Evolutionary conservation across 2,888 invertebrate genomes (phyloP).

Genomic region (Cantharis lateralis): DNA sequence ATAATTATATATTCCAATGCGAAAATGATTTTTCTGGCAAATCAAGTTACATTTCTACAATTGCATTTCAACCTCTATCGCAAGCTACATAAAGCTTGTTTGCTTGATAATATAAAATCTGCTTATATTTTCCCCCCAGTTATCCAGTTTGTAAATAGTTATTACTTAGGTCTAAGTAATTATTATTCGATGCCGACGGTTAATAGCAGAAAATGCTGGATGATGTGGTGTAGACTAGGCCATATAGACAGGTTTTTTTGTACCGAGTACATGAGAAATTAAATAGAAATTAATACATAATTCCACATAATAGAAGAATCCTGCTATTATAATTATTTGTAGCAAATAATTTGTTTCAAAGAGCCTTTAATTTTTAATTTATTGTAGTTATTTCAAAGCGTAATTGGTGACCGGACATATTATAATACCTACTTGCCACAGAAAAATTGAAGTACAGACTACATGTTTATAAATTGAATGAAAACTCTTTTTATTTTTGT

Average conservation of each 20-base stretch:
- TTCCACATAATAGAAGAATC: background rate
- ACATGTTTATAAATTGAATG: no score
- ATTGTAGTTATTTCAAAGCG: no score
- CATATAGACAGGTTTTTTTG: no score
- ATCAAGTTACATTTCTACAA: background rate
- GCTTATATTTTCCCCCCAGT: background rate
- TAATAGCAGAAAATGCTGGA: background rate
- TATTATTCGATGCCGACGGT: background rate
- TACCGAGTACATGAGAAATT: background rate
- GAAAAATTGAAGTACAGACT: background rate
- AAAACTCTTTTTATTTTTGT: no score
- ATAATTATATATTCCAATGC: background rate
- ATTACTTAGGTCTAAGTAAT: background rate
- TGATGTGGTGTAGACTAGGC: background rate
- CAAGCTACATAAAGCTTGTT: background rate
- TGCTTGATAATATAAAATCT: background rate
- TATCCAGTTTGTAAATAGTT: background rate
- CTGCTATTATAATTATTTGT: background rate
- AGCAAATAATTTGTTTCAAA: background rate
- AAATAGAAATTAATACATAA: background rate
- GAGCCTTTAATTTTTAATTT: background rate
- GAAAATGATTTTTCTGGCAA: background rate
- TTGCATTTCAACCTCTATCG: background rate
- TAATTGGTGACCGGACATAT: no score
- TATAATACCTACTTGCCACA: no score